These are phyloP conservation scores for Pollenia angustigena DNA, from an alignment of 2,888 invertebrate genomes.

Conservation along the genomic window DNA sequence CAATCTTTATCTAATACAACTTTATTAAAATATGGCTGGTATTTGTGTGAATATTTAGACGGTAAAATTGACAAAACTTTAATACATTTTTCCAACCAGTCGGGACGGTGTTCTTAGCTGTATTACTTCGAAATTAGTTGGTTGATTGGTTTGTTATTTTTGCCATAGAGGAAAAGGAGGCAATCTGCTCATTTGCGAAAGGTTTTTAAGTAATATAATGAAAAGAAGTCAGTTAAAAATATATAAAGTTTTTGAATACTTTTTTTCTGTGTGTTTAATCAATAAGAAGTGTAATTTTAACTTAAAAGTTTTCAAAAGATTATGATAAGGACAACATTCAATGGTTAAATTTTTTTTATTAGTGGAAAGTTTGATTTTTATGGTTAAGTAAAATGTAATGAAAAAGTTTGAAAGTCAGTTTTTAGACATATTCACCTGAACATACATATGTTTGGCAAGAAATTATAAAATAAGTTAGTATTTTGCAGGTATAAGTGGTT, in stretches of 20 bases:
- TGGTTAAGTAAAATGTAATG: background rate
- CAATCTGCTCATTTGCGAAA: constrained; percentile 29
- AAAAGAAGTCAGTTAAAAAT: constrained; percentile 8
- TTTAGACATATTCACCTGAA: too few relatives aligned
- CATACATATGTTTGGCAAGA: too few relatives aligned
- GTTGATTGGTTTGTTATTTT: constrained; percentile 6
- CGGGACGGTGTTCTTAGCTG: constrained; percentile 13
- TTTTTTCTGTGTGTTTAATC: constrained; percentile 22
- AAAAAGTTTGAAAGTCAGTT: background rate
- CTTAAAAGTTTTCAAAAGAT: constrained; percentile 15
- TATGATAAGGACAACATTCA: constrained; percentile 7
- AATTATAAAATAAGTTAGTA: too few relatives aligned
- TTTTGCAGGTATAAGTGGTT: too few relatives aligned
- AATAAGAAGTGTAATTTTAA: constrained; percentile 50
- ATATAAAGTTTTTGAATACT: constrained; percentile 3
- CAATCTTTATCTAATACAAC: constrained; percentile 63
- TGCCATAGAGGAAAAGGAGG: constrained; percentile 8
- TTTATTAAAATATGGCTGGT: constrained; percentile 61
- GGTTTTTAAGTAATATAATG: constrained; percentile 11
- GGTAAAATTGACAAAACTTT: constrained; percentile 58
- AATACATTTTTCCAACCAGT: background rate
- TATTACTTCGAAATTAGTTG: constrained; percentile 64
- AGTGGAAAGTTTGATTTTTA: background rate
- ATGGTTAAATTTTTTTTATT: constrained; percentile 23
- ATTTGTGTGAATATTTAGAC: constrained; percentile 22